These are phyloP conservation scores for Cranoglanis bouderius DNA, from an alignment of 2,113 vertebrate genomes.

Conservation along the genomic window DNA sequence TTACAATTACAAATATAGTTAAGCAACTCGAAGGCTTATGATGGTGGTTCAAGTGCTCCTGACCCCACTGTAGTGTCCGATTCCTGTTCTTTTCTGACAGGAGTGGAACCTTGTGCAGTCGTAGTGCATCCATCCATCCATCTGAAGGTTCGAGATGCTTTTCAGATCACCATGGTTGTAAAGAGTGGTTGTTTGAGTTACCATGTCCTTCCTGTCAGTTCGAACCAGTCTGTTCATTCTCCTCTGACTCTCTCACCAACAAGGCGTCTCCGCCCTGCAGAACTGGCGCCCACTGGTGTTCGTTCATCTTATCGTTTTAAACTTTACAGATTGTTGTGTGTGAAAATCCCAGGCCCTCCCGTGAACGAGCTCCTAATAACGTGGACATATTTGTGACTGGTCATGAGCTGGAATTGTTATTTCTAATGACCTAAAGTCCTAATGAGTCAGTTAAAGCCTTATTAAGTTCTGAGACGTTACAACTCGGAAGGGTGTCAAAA, in stretches of 20 bases:
- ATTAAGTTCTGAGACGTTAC: no score
- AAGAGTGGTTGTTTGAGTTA: background rate
- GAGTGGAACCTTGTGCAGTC: background rate
- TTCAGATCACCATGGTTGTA: background rate
- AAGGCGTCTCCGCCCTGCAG: no score
- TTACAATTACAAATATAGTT: background rate
- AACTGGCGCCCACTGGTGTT: no score
- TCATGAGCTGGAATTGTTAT: no score
- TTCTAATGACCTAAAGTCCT: no score
- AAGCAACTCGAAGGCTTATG: no score
- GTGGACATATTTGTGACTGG: no score
- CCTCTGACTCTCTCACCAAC: background rate
- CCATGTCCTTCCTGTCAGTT: background rate
- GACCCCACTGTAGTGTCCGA: no score
- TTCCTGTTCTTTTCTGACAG: background rate
- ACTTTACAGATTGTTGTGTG: no score
- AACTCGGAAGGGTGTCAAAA: background rate
- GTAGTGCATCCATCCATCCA: background rate
- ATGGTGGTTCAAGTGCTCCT: no score
- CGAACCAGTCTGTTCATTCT: background rate
- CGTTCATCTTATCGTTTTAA: no score
- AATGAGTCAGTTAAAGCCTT: no score
- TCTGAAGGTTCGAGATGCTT: background rate
- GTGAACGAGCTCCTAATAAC: background rate
- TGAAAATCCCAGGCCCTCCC: background rate